Evolutionary conservation across 2,797 vertebrate genomes (phyloP), one percentile per base, ranked within the genome.

Genomic region (Channa striata): DNA sequence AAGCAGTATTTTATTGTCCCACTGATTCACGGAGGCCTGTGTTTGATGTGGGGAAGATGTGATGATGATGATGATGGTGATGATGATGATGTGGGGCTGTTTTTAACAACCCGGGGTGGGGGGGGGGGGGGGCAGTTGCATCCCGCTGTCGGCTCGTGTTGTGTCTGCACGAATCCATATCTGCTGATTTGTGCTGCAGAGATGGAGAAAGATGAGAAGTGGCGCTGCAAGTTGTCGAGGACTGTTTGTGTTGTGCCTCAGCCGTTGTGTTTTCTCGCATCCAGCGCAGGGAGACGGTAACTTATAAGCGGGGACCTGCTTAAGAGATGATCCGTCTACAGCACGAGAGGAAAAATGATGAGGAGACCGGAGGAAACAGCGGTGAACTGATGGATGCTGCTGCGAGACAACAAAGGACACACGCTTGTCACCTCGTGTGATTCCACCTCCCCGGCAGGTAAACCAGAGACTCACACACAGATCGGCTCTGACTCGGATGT

Each of bases 121-220:
- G 65, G 23, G 14, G 46, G 59, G 57, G 63, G 63, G 71, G 59
- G 56, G 53, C 68, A 30, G 14, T 17, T 65, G 30, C 66, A 21
- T 59, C 21, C 47, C 42, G 30, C 59, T 52, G 20, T 59, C 19
- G 52, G 63, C 21, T 77, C 48, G 5, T 17, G 58, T 16, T n/a
- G 43, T 60, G 78, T 80, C 88, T 81, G 84, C 85, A 83, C 73
- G 86, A 87, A 87, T 82, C 85, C 78, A 68, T 82, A 64, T 86
- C 75, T 81, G 53, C 72, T 72, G 72, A 33, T 81, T 42, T 73
- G 74, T 79, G 79, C 78, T 76, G 83, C 79, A 83, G 84, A 80
- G 68, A 82, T 83, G 78, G 33, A 65, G 14, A 39, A 49, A 63
- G 47, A 68, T 50, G 66, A 59, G 40, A 65, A 58, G 14, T 62